A percentile compares a stretch with the other conserved stretches of the same genome.
Evolutionary conservation across 2,113 vertebrate species (phyloP).

Genomic region (Setophaga coronata): DNA sequence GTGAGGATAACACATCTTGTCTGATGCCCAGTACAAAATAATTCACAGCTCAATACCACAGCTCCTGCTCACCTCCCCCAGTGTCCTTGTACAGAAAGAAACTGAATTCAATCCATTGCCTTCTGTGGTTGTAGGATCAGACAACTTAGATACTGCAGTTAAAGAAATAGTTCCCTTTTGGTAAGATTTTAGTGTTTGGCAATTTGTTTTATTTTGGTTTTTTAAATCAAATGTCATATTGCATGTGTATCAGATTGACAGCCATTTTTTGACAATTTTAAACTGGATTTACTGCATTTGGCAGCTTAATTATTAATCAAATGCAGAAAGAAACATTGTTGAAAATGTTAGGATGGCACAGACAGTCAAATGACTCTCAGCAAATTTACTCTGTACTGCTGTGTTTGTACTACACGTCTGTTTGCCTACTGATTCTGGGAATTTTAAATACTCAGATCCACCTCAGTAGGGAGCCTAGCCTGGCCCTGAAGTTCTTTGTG

Average conservation of each 20-base stretch:
- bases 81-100: not conserved
- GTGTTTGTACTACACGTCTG: not conserved
- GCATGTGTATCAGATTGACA: not conserved
- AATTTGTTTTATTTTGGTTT: rapidly evolving
- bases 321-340: not conserved
- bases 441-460: not conserved
- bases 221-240: not conserved
- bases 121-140: not conserved
- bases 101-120: not conserved
- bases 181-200: not conserved
- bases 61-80: not conserved
- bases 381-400: not conserved
- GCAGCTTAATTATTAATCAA: constrained; percentile 3
- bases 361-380: not conserved
- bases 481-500: not conserved
- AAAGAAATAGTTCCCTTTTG: not conserved
- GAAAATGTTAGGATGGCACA: not conserved
- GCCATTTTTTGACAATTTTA: not conserved
- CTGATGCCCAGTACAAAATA: not conserved
- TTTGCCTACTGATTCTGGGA: not conserved
- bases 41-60: not conserved
- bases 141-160: not conserved
- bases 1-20: not conserved
- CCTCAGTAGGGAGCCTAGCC: not conserved
- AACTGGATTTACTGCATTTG: not conserved